Evolutionary conservation across 2,797 vertebrate genomes (phyloP).

Genomic region (Hipposideros larvatus): DNA sequence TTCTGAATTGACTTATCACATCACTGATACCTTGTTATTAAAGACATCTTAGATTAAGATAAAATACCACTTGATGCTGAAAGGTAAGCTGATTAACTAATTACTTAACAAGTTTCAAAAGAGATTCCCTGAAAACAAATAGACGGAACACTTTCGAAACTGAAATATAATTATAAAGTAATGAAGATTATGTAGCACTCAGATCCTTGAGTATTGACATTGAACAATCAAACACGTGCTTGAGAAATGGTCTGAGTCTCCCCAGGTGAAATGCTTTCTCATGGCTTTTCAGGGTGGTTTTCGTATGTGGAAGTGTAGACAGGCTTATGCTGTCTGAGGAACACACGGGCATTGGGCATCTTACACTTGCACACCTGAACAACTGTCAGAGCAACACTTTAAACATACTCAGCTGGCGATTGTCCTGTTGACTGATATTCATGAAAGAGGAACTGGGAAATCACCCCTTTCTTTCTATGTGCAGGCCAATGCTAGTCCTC

Average conservation of each 20-base stretch:
- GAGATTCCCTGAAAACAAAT: slow-evolving; percentile 76
- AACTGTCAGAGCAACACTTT: neutral
- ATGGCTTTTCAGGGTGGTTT: neutral
- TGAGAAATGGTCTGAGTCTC: slow-evolving; percentile 41
- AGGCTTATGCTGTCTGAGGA: neutral
- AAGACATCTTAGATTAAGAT: slow-evolving; percentile 82
- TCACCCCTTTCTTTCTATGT: neutral
- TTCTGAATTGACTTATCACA: slow-evolving; percentile 79
- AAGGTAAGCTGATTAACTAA: slow-evolving; percentile 82
- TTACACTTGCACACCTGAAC: neutral
- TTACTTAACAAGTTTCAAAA: slow-evolving; percentile 78
- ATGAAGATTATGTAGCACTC: slow-evolving; percentile 67
- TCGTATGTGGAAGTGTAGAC: neutral
- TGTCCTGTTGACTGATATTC: neutral
- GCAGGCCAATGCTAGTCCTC: neutral
- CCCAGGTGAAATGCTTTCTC: neutral
- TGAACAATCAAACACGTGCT: slow-evolving; percentile 17
- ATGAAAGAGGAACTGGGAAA: neutral
- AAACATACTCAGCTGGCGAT: neutral
- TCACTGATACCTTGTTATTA: slow-evolving; percentile 80
- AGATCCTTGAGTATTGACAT: slow-evolving; percentile 68
- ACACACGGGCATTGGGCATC: too few species aligned
- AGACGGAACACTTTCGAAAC: slow-evolving; percentile 71
- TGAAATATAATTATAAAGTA: slow-evolving; percentile 77
- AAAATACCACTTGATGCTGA: slow-evolving; percentile 79